Conservation (phyloP, 35 echinoderm and acorn worm species). For the Holothuria glaberrima region DNA sequence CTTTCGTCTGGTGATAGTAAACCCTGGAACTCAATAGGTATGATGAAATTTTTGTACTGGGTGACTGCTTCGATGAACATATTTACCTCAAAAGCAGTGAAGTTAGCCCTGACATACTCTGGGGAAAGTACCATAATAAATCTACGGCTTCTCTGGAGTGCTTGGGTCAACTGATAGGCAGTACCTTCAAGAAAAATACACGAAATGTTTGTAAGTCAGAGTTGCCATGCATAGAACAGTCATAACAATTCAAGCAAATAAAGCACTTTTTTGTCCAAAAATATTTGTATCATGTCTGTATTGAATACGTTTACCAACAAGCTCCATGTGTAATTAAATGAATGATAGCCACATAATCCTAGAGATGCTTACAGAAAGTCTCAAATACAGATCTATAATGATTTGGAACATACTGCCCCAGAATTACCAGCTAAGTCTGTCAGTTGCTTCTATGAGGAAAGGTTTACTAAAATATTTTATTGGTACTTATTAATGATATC, state of each 20-base stretch:
- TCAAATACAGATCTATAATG: background rate
- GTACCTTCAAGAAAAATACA: background rate
- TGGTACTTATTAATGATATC: too few species aligned
- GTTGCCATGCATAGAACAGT: background rate
- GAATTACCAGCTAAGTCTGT: too few species aligned
- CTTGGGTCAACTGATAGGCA: slow-evolving; percentile 12
- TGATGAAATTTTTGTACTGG: slow-evolving; percentile 33
- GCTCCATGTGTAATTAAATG: too few species aligned
- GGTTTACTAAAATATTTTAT: too few species aligned
- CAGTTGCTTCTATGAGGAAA: too few species aligned
- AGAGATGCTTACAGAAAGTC: too few species aligned
- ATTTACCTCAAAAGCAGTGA: slow-evolving; percentile 31
- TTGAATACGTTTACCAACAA: too few species aligned
- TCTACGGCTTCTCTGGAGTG: slow-evolving; percentile 19
- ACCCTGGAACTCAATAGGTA: slow-evolving; percentile 24
- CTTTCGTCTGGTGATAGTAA: background rate
- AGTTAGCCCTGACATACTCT: slow-evolving; percentile 33
- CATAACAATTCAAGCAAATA: background rate
- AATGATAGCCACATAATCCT: background rate
- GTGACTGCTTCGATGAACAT: slow-evolving; percentile 1
- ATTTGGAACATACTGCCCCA: too few species aligned
- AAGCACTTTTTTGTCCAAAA: too few species aligned
- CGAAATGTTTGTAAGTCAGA: too few species aligned
- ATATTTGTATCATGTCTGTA: too few species aligned
- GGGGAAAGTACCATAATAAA: slow-evolving; percentile 46